phyloP scores from a whole-genome alignment of 2,113 vertebrate genomes.

The Microcebus lehilahytsara region DNA sequence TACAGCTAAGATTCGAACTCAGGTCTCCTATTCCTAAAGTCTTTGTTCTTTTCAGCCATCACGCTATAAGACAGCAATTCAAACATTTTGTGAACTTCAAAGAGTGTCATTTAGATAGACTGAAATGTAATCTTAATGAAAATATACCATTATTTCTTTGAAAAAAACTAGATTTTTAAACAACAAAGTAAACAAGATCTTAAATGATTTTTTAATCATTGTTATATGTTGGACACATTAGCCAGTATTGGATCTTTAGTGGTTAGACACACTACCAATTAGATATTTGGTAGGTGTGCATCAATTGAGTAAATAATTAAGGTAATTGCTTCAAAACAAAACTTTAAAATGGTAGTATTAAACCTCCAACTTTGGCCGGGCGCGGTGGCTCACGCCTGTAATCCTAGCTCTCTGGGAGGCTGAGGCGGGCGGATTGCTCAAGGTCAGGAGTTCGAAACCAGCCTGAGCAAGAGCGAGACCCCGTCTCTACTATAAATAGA shows the following conservation, averaged over 20 bases:
- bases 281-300: neutral
- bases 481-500: no score
- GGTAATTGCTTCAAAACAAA: slow-evolving; percentile 6
- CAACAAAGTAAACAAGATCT: neutral
- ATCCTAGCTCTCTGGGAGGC: no score
- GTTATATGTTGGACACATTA: neutral
- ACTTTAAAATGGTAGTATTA: neutral
- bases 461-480: no score
- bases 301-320: neutral
- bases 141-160: slow-evolving; percentile 5
- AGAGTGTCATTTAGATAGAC: neutral
- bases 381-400: no score
- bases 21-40: neutral
- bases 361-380: neutral
- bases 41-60: neutral
- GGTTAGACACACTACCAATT: neutral
- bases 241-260: neutral
- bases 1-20: neutral
- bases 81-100: neutral
- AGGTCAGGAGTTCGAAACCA: no score
- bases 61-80: neutral
- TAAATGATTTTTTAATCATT: neutral
- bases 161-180: slow-evolving; percentile 40
- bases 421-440: no score
- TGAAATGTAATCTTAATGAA: neutral